Base-by-base conservation (phyloP, 1,140 invertebrate species). In the Drosophila baimaii region DNA sequence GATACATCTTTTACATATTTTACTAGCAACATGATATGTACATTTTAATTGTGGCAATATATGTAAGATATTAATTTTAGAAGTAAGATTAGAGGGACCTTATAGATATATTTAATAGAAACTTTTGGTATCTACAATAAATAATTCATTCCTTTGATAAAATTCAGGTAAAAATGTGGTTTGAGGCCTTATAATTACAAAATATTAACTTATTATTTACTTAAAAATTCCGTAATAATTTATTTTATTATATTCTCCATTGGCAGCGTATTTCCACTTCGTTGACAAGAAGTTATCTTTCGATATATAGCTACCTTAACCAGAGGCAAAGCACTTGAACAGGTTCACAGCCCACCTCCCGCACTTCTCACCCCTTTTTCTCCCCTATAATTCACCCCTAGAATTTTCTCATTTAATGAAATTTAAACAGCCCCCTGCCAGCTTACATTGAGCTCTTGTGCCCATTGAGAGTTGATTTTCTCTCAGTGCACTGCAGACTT, bases 261-360 rank as follows among this genome's bases (percentile, higher is more conserved):
- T 31, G 2, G 6, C 17, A 77, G 70, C 17, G 77, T 13, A 70
- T 59, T 23, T 3, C 1, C 8, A 0, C 5, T 41, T 63, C 70
- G 52, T 39, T 7, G 3, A 17, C 10, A 9, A n/a, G 1, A 9
- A 35, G 5, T 15, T 7, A 72, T 6, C 3, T n/a, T 54, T 39
- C 33, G 21, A 78, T 59, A 78, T 59, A 55, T 52, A 58, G 64
- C 59, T 44, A 82, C 64, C 65, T 69, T 43, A 44, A 62, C 51
- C 68, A 49, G 49, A 47, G 69, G 59, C 35, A 12, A 47, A 61
- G 59, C 83, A 88, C 82, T 86, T 82, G 75, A 82, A 55, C 52
- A 70, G 65, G 75, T 65, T 63, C 77, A 75, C 71, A 68, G 46
- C 55, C 55, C 37, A 33, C 46, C 54, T 21, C 37, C n/a, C 35